Evolutionary conservation across 2,797 vertebrate genomes (phyloP).

Genomic region (Poecilia wingei): DNA sequence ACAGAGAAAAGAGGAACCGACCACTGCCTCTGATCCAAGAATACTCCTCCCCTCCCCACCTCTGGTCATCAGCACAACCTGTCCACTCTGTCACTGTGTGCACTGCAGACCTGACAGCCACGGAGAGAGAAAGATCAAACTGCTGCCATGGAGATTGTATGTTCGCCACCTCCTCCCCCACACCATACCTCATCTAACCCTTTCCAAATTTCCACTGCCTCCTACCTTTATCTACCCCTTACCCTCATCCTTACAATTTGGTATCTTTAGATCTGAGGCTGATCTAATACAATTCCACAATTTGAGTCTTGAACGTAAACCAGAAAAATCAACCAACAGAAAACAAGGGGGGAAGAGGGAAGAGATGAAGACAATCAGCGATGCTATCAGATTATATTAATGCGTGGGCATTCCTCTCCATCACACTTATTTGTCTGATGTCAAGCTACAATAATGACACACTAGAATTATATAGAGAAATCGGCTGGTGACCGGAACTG

Average conservation of each 20-base stretch:
- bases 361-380: constrained; percentile 16
- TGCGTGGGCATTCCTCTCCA: constrained; percentile 32
- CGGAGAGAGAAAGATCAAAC: constrained; percentile 76
- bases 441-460: constrained; percentile 4
- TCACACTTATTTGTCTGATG: constrained; percentile 25
- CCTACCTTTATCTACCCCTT: constrained; percentile 17
- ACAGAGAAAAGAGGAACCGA: constrained; percentile 24
- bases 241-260: constrained; percentile 33
- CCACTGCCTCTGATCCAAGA: constrained; percentile 52
- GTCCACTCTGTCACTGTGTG: constrained; percentile 75
- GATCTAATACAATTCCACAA: constrained; percentile 8
- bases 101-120: constrained; percentile 72
- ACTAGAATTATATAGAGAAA: neutral
- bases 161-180: constrained; percentile 78
- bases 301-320: constrained; percentile 7
- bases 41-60: constrained; percentile 35
- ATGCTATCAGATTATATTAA: constrained; percentile 35
- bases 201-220: constrained; percentile 75
- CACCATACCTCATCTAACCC: constrained; percentile 71
- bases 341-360: neutral
- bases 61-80: constrained; percentile 76
- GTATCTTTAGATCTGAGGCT: constrained; percentile 33
- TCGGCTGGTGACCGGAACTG: neutral
- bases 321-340: constrained; percentile 12
- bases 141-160: constrained; percentile 83